A percentile compares a stretch with the other conserved stretches of the same genome.
Evolutionary conservation across 1,140 invertebrate genomes (phyloP).

Genomic region (Bilobella aurantiaca): DNA sequence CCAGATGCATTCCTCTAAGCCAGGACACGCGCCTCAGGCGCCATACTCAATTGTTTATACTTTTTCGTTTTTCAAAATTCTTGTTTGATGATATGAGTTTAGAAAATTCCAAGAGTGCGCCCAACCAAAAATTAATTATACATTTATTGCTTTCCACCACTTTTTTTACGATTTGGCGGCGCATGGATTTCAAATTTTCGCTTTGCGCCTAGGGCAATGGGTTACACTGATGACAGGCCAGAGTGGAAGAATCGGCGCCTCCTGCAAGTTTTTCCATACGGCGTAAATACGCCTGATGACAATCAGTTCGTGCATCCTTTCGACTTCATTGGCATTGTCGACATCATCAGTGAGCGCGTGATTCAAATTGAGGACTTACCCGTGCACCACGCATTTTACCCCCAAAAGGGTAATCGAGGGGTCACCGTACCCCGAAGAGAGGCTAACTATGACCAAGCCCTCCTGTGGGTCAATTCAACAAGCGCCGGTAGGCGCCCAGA

Average conservation of each 20-base stretch:
- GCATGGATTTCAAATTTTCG: too few relatives aligned
- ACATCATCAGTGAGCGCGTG: slow-evolving; percentile 4
- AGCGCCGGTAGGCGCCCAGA: not conserved
- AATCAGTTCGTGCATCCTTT: slow-evolving; percentile 22
- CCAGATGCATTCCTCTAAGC: too few relatives aligned
- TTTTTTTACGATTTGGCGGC: too few relatives aligned
- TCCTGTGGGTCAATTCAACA: not conserved
- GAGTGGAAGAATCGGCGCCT: slow-evolving; percentile 12
- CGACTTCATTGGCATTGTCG: slow-evolving; percentile 15
- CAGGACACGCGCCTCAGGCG: too few relatives aligned
- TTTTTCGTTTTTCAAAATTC: too few relatives aligned
- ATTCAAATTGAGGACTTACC: slow-evolving; percentile 15
- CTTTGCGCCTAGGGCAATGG: slow-evolving; percentile 20
- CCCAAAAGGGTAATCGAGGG: not conserved
- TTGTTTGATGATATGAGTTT: too few relatives aligned
- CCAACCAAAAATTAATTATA: not conserved
- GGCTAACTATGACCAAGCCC: slow-evolving; percentile 11
- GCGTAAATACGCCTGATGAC: slow-evolving; percentile 7
- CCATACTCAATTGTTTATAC: too few relatives aligned
- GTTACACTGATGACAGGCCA: slow-evolving; percentile 17
- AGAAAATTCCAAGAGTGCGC: too few relatives aligned
- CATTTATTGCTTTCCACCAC: not conserved
- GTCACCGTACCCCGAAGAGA: slow-evolving; percentile 2
- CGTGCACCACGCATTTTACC: slow-evolving; percentile 6
- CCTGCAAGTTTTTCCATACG: slow-evolving; percentile 15